Evolutionary conservation across 2,113 vertebrate genomes (phyloP).

Genomic region (Apteryx owenii): DNA sequence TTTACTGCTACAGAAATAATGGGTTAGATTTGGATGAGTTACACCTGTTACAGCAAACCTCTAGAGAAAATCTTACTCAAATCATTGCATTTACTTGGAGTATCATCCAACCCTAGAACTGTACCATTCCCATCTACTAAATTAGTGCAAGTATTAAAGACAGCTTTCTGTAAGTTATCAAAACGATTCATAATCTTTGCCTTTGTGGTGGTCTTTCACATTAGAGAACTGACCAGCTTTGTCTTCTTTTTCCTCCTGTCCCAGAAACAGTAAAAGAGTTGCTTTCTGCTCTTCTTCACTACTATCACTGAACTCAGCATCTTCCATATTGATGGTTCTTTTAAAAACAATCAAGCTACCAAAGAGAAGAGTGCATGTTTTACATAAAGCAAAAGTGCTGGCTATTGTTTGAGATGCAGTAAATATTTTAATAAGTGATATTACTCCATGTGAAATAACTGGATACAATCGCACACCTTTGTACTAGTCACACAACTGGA

Average conservation of each 20-base stretch:
- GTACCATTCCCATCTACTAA: background rate
- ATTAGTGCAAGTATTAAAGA: background rate
- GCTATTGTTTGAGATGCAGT: background rate
- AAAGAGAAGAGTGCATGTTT: background rate
- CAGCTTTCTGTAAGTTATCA: background rate
- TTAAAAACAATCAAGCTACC: background rate
- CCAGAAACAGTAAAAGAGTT: background rate
- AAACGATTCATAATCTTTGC: background rate
- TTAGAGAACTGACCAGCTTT: background rate
- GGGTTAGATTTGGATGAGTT: background rate
- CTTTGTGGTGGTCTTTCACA: background rate
- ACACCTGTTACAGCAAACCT: background rate
- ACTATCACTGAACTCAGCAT: background rate
- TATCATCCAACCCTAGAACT: background rate
- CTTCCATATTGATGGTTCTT: background rate
- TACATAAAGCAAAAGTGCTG: background rate
- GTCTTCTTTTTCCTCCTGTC: background rate
- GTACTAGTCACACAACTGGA: background rate
- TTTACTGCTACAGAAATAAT: background rate
- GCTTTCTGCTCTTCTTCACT: background rate
- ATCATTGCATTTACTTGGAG: background rate
- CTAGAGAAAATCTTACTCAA: background rate
- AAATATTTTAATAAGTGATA: background rate
- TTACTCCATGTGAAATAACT: background rate
- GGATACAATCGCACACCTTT: background rate